These are phyloP conservation scores for Cryptotermes secundus DNA, from an alignment of 1,140 invertebrate species.

Conservation along the genomic window DNA sequence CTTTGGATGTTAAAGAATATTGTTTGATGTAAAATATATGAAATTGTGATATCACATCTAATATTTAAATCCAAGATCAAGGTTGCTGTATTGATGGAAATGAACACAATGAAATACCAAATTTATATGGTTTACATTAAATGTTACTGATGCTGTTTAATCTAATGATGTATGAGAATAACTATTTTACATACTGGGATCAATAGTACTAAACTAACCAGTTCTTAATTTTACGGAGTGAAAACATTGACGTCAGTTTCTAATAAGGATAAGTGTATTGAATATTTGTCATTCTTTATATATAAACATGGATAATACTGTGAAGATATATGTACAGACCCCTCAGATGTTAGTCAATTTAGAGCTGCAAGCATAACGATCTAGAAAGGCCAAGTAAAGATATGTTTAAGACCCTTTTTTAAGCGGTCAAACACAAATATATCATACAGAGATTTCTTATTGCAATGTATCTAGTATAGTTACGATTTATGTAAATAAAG, in stretches of 20 bases:
- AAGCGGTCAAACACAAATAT: not conserved
- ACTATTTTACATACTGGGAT: too few species aligned
- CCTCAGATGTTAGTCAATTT: not conserved
- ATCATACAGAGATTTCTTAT: not conserved
- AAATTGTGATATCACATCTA: too few species aligned
- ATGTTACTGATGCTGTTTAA: too few species aligned
- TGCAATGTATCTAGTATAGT: not conserved
- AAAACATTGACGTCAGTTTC: not conserved
- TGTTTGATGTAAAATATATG: too few species aligned
- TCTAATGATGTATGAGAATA: too few species aligned
- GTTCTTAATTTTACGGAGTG: too few species aligned
- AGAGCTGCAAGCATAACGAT: not conserved
- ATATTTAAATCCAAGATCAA: too few species aligned
- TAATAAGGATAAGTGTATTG: not conserved
- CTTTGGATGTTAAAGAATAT: too few species aligned
- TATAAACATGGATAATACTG: not conserved
- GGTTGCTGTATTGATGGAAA: too few species aligned
- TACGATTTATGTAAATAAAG: not conserved
- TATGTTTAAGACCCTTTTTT: not conserved
- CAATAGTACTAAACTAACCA: too few species aligned
- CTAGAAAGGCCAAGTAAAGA: not conserved
- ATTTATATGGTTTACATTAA: too few species aligned
- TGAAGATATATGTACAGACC: not conserved
- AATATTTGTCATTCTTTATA: not conserved
- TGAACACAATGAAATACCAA: too few species aligned